Evolutionary conservation across 1,140 invertebrate species (phyloP), one percentile per base, ranked within the genome.

Genomic region (Drosophila seguyi): DNA sequence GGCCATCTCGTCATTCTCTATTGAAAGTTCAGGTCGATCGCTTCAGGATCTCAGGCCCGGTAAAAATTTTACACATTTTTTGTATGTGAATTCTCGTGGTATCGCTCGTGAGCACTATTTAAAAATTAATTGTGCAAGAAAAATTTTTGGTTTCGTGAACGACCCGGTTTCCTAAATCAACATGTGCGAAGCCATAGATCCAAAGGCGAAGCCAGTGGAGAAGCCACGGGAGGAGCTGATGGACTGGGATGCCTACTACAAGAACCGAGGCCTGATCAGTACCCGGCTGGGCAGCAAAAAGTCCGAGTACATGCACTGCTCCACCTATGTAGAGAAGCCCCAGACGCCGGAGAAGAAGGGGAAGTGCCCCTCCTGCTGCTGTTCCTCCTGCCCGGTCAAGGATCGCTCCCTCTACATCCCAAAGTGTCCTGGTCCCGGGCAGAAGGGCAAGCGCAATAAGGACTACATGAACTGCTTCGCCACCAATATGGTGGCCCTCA

Each of bases 21-120:
- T 87, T 87, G 76, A 78, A 67, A 75, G 63, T 83, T 87, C 67
- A 67, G 68, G 76, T 75, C 57, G 80, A 61, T 80, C 67, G 76
- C 63, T 77, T 73, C 59, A 63, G 80, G 76, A 65, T 67, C 65
- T 67, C 44, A 53, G 50, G 67, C 60, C 41, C 44, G 29, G 20
- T 71, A 58, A 29, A 87, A 87, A 77, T 88, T 87, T 29, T 50
- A 47, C 39, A 29, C 36, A 61, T 74, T 39, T 44, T 44, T 61
- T 69, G 52, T 59, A 47, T 79, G 85, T 82, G 62, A 75, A 65
- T 63, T 67, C 36, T 61, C 18, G 58, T 71, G 36, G 48, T 38
- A 31, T 69, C 47, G n/a, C 20, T 36, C 42, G 44, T 44, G 38
- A 13, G 31, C 27, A 11, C 41, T 29, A 38, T 69, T 45, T 14